A percentile compares a stretch with the other conserved stretches of the same genome.
Evolutionary conservation across 2,797 vertebrate genomes (phyloP).

Genomic region (Chiroxiphia lanceolata): DNA sequence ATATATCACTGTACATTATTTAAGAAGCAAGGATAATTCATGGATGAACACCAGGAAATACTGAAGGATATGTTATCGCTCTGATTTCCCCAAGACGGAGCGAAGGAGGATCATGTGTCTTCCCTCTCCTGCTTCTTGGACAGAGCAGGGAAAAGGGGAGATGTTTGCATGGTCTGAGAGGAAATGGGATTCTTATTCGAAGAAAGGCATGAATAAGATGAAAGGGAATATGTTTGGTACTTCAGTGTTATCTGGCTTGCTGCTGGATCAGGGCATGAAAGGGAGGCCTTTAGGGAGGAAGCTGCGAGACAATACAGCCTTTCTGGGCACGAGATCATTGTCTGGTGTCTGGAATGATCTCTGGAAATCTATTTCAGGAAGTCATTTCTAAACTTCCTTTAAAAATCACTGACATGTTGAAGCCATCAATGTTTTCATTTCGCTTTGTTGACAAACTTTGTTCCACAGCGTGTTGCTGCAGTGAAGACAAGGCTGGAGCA

Average conservation of each 20-base stretch:
- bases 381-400: not conserved
- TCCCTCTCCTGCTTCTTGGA: not conserved
- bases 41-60: not conserved
- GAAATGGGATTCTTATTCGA: not conserved
- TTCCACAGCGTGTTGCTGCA: not conserved
- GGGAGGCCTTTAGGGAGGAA: conserved; percentile 3
- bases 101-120: not conserved
- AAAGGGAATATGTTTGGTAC: not conserved
- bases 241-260: not conserved
- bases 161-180: not conserved
- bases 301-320: not conserved
- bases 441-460: not conserved
- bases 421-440: not conserved
- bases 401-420: not conserved
- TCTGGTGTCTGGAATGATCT: not conserved
- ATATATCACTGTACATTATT: not conserved
- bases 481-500: not conserved
- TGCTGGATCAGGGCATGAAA: not conserved
- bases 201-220: not conserved
- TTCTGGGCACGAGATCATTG: not conserved
- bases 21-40: not conserved
- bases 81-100: not conserved
- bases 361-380: not conserved
- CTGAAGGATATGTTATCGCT: not conserved
- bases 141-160: not conserved